These are phyloP conservation scores for Chloroclystis v-ata DNA, from an alignment of 2,888 invertebrate species.

Conservation along the genomic window DNA sequence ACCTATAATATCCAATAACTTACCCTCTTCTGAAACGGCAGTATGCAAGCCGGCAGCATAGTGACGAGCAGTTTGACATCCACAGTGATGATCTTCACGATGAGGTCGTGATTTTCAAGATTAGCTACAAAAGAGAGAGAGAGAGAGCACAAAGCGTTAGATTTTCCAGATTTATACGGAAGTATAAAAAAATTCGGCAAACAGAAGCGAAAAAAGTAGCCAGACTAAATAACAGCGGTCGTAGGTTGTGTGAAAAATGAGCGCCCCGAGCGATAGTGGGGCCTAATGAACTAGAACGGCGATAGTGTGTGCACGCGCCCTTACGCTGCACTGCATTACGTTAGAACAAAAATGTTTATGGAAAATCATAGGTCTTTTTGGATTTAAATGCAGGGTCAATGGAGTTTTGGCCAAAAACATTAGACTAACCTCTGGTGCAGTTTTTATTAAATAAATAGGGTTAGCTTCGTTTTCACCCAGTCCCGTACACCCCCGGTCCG, in stretches of 20 bases:
- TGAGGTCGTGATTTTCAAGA: no score
- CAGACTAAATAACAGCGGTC: conserved; percentile 11
- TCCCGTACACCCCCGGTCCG: no score
- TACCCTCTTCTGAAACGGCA: conserved; percentile 90
- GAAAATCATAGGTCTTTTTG: neutral
- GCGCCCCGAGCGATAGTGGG: conserved; percentile 55
- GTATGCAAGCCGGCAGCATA: conserved; percentile 83
- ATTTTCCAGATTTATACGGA: no score
- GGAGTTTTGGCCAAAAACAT: no score
- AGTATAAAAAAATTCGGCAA: no score
- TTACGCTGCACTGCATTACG: conserved; percentile 35
- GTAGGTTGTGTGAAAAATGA: conserved; percentile 64
- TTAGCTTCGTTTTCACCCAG: no score
- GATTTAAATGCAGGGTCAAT: neutral
- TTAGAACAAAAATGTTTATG: conserved; percentile 12
- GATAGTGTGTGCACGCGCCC: conserved; percentile 61
- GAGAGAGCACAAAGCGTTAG: no score
- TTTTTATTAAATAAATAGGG: no score
- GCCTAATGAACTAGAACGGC: conserved; percentile 71
- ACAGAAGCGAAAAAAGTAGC: conserved; percentile 1
- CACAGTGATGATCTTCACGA: conserved; percentile 90
- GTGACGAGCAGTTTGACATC: conserved; percentile 87
- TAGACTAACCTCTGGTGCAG: no score
- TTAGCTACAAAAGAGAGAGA: no score
- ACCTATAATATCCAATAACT: no score